phyloP scores from a whole-genome alignment of 2,797 vertebrate species.

The Benthosema pterotum region DNA sequence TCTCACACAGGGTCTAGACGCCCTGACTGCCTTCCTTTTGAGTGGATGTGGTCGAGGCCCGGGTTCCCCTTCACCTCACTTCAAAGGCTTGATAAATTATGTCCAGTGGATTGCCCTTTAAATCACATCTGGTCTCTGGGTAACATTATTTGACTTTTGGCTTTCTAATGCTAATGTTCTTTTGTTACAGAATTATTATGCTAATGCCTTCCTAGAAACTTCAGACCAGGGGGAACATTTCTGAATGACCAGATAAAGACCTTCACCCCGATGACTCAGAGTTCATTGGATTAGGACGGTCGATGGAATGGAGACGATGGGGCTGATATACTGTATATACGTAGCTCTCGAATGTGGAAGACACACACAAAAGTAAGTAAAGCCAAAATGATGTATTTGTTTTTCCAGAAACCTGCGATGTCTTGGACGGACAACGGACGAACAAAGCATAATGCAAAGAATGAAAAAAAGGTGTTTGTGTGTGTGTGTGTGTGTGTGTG shows the following conservation, averaged over 20 bases:
- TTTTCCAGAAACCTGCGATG: not conserved
- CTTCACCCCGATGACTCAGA: conserved; percentile 45
- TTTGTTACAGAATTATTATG: conserved; percentile 72
- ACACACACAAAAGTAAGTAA: not conserved
- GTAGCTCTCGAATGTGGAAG: not conserved
- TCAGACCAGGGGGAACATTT: conserved; percentile 42
- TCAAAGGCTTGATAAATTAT: conserved; percentile 58
- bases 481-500: too few relatives aligned
- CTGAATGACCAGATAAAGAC: conserved; percentile 59
- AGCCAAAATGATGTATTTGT: too few relatives aligned
- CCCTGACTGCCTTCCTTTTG: too few relatives aligned
- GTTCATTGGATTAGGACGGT: conserved; percentile 41
- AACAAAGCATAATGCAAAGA: conserved; percentile 1
- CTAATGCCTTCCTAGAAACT: conserved; percentile 73
- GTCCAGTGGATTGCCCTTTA: conserved; percentile 50
- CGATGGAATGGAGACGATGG: conserved; percentile 12
- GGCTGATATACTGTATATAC: not conserved
- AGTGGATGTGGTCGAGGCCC: conserved; percentile 10
- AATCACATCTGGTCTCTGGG: conserved; percentile 70
- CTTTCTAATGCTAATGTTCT: conserved; percentile 55
- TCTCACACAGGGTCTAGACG: too few relatives aligned
- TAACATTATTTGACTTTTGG: conserved; percentile 64
- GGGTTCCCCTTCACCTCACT: conserved; percentile 18
- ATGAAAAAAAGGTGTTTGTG: not conserved
- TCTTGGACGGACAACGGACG: not conserved